These are phyloP conservation scores for Latrodectus geometricus DNA, from an alignment of 1,140 invertebrate genomes.

Conservation along the genomic window DNA sequence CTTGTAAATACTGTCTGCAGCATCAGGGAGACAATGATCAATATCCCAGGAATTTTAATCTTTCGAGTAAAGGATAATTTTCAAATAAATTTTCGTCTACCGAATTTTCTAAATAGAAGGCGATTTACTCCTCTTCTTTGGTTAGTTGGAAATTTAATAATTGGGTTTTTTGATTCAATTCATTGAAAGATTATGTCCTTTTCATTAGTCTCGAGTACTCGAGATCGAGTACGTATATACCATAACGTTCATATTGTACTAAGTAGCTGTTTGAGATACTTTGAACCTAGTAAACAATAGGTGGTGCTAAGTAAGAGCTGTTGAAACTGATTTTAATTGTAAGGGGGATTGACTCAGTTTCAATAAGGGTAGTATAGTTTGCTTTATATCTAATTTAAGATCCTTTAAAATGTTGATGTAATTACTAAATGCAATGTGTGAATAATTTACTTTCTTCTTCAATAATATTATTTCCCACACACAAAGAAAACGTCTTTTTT, in stretches of 20 bases:
- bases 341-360: neutral
- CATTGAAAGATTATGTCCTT: neutral
- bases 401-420: neutral
- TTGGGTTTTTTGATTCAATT: slow-evolving; percentile 5
- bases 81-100: neutral
- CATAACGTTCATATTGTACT: slow-evolving; percentile 6
- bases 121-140: neutral
- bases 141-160: neutral
- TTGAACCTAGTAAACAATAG: neutral
- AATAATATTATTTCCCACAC: no score
- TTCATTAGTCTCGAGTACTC: neutral
- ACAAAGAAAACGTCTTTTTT: neutral
- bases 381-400: neutral
- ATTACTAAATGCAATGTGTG: neutral
- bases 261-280: neutral
- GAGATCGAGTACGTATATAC: no score
- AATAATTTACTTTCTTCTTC: neutral
- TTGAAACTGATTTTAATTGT: neutral
- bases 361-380: neutral
- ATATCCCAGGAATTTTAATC: slow-evolving; percentile 2
- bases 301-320: neutral
- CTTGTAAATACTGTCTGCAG: neutral
- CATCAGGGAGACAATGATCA: neutral
- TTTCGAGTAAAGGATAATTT: neutral
- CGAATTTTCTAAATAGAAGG: slow-evolving; percentile 19